These are phyloP conservation scores for Acronicta leporina DNA, from an alignment of 2,888 invertebrate genomes.

Conservation along the genomic window DNA sequence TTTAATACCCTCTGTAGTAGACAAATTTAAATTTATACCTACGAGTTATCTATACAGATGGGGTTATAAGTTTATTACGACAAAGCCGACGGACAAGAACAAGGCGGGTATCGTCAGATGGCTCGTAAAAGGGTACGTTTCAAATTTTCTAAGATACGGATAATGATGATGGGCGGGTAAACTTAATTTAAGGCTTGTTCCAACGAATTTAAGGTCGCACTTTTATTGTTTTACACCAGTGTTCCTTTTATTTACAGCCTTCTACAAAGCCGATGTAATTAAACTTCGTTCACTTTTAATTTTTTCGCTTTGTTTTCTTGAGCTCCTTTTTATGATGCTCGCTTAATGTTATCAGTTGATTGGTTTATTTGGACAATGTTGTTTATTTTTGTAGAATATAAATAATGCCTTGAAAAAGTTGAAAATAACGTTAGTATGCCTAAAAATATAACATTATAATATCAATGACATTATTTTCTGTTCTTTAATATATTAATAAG, in stretches of 20 bases:
- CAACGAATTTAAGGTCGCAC: slow-evolving; percentile 32
- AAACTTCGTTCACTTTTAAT: slow-evolving; percentile 6
- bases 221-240: slow-evolving; percentile 43
- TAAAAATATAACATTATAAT: too few relatives aligned
- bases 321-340: neutral
- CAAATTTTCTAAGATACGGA: slow-evolving; percentile 56
- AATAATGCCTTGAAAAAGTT: too few relatives aligned
- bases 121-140: slow-evolving; percentile 58
- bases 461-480: neutral
- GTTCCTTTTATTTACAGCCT: slow-evolving; percentile 25
- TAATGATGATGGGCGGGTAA: slow-evolving; percentile 55
- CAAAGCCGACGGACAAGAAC: slow-evolving; percentile 45
- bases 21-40: slow-evolving; percentile 7
- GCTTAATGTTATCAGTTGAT: slow-evolving; percentile 11
- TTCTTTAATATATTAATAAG: neutral
- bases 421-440: too few relatives aligned
- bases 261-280: slow-evolving; percentile 32
- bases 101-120: slow-evolving; percentile 48
- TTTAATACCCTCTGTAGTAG: neutral
- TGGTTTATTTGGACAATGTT: neutral
- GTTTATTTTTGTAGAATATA: neutral
- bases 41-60: neutral
- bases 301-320: slow-evolving; percentile 7
- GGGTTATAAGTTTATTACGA: slow-evolving; percentile 51
- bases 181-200: slow-evolving; percentile 47